phyloP scores from a whole-genome alignment of 2,113 vertebrate genomes.

The Rhombomys opimus region DNA sequence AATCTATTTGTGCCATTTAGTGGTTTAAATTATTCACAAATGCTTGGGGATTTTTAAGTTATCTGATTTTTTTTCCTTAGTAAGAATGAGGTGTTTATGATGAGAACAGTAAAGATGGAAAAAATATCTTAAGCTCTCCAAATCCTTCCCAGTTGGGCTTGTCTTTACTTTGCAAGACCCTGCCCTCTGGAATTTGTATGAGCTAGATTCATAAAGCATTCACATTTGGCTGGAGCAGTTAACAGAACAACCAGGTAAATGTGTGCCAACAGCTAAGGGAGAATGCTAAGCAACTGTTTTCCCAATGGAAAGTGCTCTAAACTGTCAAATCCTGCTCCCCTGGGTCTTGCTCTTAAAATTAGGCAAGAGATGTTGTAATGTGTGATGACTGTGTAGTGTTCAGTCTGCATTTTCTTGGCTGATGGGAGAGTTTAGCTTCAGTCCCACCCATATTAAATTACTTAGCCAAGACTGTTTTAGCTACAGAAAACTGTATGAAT shows the following conservation, averaged over 20 bases:
- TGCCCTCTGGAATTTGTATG: constrained; percentile 68
- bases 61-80: constrained; percentile 39
- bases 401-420: background rate
- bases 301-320: constrained; percentile 62
- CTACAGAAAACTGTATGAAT: background rate
- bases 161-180: constrained; percentile 67
- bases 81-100: constrained; percentile 73
- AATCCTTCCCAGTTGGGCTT: constrained; percentile 63
- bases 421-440: constrained; percentile 21
- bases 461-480: constrained; percentile 7
- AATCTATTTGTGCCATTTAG: constrained; percentile 81
- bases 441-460: background rate
- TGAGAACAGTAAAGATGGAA: constrained; percentile 73
- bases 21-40: constrained; percentile 84
- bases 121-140: constrained; percentile 66
- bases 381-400: constrained; percentile 9
- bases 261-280: background rate
- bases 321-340: background rate
- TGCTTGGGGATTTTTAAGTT: background rate
- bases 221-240: constrained; percentile 49
- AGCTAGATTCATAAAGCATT: constrained; percentile 67
- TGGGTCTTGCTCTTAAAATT: background rate
- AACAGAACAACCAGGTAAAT: constrained; percentile 56
- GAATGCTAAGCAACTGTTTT: constrained; percentile 68
- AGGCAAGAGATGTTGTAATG: background rate